Base-by-base conservation (phyloP, 64 coral and sea anemone genomes). In the Astreopora myriophthalma region DNA sequence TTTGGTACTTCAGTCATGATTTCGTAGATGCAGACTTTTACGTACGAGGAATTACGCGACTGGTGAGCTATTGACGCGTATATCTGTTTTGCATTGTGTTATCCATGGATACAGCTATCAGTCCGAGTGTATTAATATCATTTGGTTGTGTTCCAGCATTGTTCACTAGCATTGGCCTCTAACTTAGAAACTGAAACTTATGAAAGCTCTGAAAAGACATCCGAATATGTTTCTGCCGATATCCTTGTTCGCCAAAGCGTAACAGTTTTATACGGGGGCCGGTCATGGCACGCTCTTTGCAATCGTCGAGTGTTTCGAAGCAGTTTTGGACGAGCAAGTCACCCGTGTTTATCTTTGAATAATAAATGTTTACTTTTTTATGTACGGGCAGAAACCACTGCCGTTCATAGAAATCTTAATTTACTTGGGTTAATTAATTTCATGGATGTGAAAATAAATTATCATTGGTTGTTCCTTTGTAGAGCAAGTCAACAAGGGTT, bases 131-230 rank as follows among this genome's bases (percentile, higher is more conserved):
- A 34, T 25, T 24, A 14, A 29, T 60, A 80, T 52, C 81, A 64
- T 82, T 91, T 91, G 89, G 89, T 91, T 57, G 11, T 79, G 61
- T 91, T 91, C 89, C 89, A 91, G 89, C 75, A 91, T 91, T 91
- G 89, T 91, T 80, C 72, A 1, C 29, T 65, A n/a, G 17, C 20
- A 30, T 36, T 64, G 76, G 37, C 32, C 64, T 76, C 51, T 16
- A 0, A 19, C 16, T 55, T 1, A 55, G 17, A 44, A 44, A 44
- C 0, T 44, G 40, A 44, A 44, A 44, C 6, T 44, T 8, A 55
- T 19, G 10, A 55, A 55, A 55, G 51, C 16, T 55, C 3, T 55
- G 3, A 55, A 14, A 17, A 60, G 58, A 60, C 32, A 33, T 27
- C 31, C 30, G 48, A 80, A 80, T 80, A 34, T 8, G 48, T 80